A percentile compares a stretch with the other conserved stretches of the same genome.
These are phyloP conservation scores for Acomys russatus DNA, from an alignment of 2,797 vertebrate genomes.

Conservation along the genomic window DNA sequence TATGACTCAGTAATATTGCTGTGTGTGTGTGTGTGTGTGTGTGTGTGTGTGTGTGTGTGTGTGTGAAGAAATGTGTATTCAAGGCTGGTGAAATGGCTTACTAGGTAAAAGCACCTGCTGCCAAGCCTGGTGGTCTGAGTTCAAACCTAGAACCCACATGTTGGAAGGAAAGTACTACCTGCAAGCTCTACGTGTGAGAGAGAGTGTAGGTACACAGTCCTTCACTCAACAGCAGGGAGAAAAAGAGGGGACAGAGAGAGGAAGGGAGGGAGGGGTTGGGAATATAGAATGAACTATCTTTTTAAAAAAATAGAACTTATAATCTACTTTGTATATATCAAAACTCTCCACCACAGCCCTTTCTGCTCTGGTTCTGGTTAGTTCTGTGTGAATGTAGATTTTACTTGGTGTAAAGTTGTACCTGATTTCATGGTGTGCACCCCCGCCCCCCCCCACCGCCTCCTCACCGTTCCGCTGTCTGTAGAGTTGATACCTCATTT, in stretches of 20 bases:
- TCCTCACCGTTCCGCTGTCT: background rate
- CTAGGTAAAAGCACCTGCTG: background rate
- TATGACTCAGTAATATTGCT: too few relatives aligned
- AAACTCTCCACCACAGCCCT: background rate
- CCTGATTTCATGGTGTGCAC: background rate
- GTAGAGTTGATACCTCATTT: background rate
- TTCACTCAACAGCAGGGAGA: too few relatives aligned
- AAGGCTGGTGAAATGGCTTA: background rate
- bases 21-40: background rate
- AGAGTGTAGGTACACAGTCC: background rate
- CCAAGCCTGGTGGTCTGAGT: background rate
- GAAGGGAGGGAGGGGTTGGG: background rate
- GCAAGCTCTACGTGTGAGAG: background rate
- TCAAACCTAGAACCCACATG: background rate
- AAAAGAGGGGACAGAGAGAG: too few relatives aligned
- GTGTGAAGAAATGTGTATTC: background rate
- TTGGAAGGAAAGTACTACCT: background rate
- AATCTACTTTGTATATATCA: background rate
- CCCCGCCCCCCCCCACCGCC: background rate
- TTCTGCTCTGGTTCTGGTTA: background rate
- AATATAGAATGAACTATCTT: background rate
- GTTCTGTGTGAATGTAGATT: background rate
- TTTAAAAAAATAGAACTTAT: background rate
- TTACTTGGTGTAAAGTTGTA: background rate
- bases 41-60: background rate